Conservation (phyloP, 2,797 vertebrate genomes). For the Tachyglossus aculeatus region DNA sequence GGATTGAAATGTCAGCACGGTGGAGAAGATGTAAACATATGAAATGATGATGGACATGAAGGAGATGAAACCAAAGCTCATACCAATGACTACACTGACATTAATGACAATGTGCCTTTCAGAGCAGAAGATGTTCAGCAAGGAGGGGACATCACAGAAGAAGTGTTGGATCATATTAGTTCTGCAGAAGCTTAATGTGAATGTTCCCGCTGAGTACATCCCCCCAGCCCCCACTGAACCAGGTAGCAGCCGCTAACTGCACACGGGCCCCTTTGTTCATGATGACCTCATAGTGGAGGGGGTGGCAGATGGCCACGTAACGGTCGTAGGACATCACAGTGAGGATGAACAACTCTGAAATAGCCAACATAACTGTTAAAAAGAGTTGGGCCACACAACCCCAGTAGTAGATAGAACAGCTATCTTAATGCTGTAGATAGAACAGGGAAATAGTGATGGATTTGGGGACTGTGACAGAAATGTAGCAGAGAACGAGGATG, state of each 20-base stretch:
- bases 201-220: too few species aligned
- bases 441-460: too few species aligned
- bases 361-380: too few species aligned
- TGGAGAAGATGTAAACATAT: slow-evolving; percentile 49
- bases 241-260: slow-evolving; percentile 56
- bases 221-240: slow-evolving; percentile 60
- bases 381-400: too few species aligned
- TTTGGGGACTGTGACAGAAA: too few species aligned
- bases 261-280: slow-evolving; percentile 45
- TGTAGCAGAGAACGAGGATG: too few species aligned
- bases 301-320: slow-evolving; percentile 60
- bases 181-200: slow-evolving; percentile 64
- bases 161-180: slow-evolving; percentile 61
- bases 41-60: slow-evolving; percentile 60
- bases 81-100: slow-evolving; percentile 46
- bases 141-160: slow-evolving; percentile 61
- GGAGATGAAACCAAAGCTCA: slow-evolving; percentile 52
- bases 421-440: too few species aligned
- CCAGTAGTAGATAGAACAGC: too few species aligned
- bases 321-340: slow-evolving; percentile 63
- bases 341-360: slow-evolving; percentile 63
- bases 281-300: slow-evolving; percentile 50
- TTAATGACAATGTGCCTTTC: slow-evolving; percentile 58
- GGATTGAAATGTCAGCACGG: too few species aligned
- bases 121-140: slow-evolving; percentile 58